Percentiles rank a stretch among this genome's conserved stretches.
Conservation (phyloP, 2,797 vertebrate species). For the Sebastes minor region DNA sequence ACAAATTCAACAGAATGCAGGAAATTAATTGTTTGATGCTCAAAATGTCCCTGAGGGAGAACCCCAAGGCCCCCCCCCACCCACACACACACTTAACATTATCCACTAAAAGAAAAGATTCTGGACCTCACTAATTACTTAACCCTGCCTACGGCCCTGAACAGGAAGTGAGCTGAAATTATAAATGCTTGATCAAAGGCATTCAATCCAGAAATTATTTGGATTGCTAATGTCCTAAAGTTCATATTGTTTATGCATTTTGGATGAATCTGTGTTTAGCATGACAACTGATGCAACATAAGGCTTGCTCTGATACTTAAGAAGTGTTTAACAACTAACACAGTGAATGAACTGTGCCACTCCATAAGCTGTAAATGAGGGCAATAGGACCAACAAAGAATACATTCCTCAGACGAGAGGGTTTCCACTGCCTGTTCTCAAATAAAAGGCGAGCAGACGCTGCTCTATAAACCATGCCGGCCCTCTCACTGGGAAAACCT, state of each 20-base stretch:
- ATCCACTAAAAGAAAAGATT: too few species aligned
- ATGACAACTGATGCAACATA: neutral
- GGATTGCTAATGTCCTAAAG: too few species aligned
- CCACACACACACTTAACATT: too few species aligned
- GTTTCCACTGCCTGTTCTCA: neutral
- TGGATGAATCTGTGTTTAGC: neutral
- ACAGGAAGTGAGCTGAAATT: neutral
- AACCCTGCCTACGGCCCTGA: too few species aligned
- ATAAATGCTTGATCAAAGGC: neutral
- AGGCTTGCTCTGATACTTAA: neutral
- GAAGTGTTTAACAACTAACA: neutral
- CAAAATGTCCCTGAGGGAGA: too few species aligned
- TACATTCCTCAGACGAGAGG: constrained; percentile 38
- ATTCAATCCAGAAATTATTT: neutral
- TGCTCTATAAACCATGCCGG: constrained; percentile 17
- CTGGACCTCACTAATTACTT: too few species aligned
- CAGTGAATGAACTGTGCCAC: constrained; percentile 24
- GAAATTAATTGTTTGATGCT: too few species aligned
- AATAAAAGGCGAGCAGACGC: constrained; percentile 25
- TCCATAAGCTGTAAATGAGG: constrained; percentile 28
- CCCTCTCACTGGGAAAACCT: constrained; percentile 1
- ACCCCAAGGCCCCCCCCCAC: too few species aligned
- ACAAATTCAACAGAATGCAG: too few species aligned
- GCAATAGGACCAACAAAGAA: constrained; percentile 18
- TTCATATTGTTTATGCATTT: neutral